These are phyloP conservation scores for Microtus ochrogaster DNA, from an alignment of 2,113 vertebrate species.

Conservation along the genomic window DNA sequence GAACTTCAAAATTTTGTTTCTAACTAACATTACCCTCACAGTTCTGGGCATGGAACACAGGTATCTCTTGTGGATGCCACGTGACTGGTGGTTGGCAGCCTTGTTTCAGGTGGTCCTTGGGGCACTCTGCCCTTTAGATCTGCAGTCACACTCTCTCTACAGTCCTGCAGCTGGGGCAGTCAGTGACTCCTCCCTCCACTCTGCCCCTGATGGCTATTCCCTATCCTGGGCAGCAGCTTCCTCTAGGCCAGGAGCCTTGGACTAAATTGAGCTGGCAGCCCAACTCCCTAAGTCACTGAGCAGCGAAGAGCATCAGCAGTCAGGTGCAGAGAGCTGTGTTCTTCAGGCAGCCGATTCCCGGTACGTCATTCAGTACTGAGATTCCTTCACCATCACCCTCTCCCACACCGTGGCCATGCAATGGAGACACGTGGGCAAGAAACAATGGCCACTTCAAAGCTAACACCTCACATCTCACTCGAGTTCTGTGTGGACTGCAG, in stretches of 20 bases:
- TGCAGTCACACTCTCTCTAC: rapidly evolving
- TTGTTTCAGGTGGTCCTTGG: neutral
- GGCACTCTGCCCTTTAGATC: too few relatives aligned
- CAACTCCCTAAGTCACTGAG: neutral
- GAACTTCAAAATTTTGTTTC: neutral
- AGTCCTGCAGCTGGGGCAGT: rapidly evolving
- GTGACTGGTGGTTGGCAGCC: too few relatives aligned
- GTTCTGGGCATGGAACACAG: rapidly evolving
- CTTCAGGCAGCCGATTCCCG: rapidly evolving
- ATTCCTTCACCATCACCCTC: rapidly evolving
- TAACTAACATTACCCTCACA: too few relatives aligned
- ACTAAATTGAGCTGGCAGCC: too few relatives aligned
- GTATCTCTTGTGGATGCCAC: rapidly evolving
- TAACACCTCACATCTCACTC: neutral
- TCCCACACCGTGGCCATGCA: rapidly evolving
- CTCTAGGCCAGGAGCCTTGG: rapidly evolving
- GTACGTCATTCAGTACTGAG: rapidly evolving
- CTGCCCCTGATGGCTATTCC: neutral
- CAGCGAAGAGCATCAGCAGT: neutral
- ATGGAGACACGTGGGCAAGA: rapidly evolving
- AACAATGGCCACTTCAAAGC: neutral
- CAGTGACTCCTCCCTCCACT: too few relatives aligned
- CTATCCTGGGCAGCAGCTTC: neutral
- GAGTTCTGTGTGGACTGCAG: rapidly evolving
- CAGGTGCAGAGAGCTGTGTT: rapidly evolving